Percentiles rank a stretch among this genome's conserved stretches.
Conservation (phyloP, 2,797 vertebrate genomes). For the Rhynchonycteris naso region DNA sequence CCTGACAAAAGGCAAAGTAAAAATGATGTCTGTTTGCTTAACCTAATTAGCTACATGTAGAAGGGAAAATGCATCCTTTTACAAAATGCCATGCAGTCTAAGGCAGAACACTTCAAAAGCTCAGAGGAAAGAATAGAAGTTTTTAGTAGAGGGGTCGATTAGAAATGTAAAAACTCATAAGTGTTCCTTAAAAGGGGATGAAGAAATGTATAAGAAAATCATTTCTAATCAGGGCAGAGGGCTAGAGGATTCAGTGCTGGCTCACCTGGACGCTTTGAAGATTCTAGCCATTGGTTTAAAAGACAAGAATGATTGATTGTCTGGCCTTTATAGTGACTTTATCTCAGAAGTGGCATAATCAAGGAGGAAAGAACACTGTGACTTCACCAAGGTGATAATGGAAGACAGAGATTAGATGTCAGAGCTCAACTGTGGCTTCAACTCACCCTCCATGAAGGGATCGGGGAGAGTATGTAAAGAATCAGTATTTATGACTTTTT, state of each 20-base stretch:
- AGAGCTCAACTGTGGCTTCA: not conserved
- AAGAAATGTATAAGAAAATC: slow-evolving; percentile 20
- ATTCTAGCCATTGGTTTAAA: not conserved
- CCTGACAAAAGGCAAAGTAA: slow-evolving; percentile 42
- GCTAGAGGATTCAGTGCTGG: not conserved
- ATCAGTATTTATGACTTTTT: not conserved
- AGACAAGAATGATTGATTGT: not conserved
- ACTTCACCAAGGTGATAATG: not conserved
- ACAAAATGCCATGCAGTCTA: not conserved
- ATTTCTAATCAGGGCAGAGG: not conserved
- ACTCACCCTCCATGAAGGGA: not conserved
- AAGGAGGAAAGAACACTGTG: not conserved
- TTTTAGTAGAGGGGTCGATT: slow-evolving; percentile 43
- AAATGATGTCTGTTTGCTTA: slow-evolving; percentile 47
- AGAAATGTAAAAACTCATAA: slow-evolving; percentile 1
- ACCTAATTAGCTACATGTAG: slow-evolving; percentile 34
- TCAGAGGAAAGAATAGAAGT: not conserved
- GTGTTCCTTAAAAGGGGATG: not conserved
- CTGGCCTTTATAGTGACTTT: not conserved
- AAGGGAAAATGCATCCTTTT: slow-evolving; percentile 27
- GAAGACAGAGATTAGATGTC: not conserved
- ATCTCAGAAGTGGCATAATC: not conserved
- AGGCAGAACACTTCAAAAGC: slow-evolving; percentile 31
- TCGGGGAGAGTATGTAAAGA: not conserved
- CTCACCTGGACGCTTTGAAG: not conserved